Percentiles rank a stretch among this genome's conserved stretches.
phyloP scores from a whole-genome alignment of 2,797 vertebrate species.

The Cynodonichthys magdalenae region DNA sequence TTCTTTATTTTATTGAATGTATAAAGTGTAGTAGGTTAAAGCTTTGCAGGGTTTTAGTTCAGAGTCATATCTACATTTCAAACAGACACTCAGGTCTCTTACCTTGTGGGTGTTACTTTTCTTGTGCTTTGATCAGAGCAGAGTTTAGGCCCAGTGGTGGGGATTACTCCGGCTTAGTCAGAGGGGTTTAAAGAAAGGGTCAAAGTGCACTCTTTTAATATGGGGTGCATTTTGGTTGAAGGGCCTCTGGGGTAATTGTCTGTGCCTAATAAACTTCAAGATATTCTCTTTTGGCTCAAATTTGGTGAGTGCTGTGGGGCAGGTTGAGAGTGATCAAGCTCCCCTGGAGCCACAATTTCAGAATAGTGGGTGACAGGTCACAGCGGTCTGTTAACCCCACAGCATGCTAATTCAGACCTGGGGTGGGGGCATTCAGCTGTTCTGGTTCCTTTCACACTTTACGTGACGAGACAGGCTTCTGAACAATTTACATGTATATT shows the following conservation, averaged over 20 bases:
- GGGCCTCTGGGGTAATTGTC: conserved; percentile 82
- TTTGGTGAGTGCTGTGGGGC: conserved; percentile 30
- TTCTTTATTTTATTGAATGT: too few relatives aligned
- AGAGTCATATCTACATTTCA: conserved; percentile 17
- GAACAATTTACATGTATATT: conserved; percentile 53
- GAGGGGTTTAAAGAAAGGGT: conserved; percentile 74
- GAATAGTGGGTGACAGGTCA: conserved; percentile 67
- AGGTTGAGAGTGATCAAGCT: conserved; percentile 51
- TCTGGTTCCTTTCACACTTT: conserved; percentile 21
- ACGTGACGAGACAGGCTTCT: conserved; percentile 53
- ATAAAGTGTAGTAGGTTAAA: too few relatives aligned
- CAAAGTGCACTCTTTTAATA: conserved; percentile 82
- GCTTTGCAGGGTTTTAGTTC: background rate
- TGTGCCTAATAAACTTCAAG: conserved; percentile 80
- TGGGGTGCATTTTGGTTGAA: conserved; percentile 60
- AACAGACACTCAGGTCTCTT: conserved; percentile 2
- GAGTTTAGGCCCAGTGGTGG: conserved; percentile 62
- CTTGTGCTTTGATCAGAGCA: conserved; percentile 76
- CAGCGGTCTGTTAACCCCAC: conserved; percentile 47
- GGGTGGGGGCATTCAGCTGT: conserved; percentile 36
- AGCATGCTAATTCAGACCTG: conserved; percentile 56
- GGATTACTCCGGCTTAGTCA: conserved; percentile 82
- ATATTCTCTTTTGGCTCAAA: conserved; percentile 53
- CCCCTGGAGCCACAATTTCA: conserved; percentile 55
- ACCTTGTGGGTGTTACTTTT: conserved; percentile 25